Evolutionary conservation across 2,113 vertebrate species (phyloP).

Genomic region (Piliocolobus tephrosceles): DNA sequence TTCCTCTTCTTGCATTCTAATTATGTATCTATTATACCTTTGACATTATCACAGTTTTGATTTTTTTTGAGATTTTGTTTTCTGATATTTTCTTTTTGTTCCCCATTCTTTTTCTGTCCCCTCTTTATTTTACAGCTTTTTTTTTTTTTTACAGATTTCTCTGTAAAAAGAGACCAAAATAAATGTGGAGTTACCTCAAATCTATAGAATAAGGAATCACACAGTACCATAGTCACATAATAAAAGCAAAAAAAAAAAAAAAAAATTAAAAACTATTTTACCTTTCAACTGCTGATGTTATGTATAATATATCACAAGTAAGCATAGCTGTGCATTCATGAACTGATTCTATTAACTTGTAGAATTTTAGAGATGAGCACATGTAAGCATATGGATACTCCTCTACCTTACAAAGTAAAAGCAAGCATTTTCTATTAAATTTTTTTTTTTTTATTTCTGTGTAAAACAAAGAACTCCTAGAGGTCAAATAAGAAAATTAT

Average conservation of each 20-base stretch:
- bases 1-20: not conserved
- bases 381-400: not conserved
- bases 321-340: not conserved
- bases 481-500: slow-evolving; percentile 11
- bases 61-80: not conserved
- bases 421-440: slow-evolving; percentile 15
- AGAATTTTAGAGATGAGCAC: not conserved
- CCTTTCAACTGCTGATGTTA: not conserved
- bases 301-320: not conserved
- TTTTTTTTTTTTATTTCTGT: slow-evolving; percentile 41
- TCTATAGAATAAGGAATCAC: no score
- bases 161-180: no score
- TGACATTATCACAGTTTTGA: not conserved
- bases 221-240: no score
- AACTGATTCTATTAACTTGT: not conserved
- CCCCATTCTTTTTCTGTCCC: not conserved
- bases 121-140: no score
- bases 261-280: not conserved
- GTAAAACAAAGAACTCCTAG: not conserved
- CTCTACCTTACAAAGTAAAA: slow-evolving; percentile 24
- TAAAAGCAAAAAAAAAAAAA: no score
- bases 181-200: no score
- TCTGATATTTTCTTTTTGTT: not conserved
- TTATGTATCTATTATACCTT: not conserved
- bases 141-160: no score